A percentile compares a stretch with the other conserved stretches of the same genome.
These are phyloP conservation scores for Fregata magnificens DNA, from an alignment of 2,113 vertebrate genomes.

Conservation along the genomic window DNA sequence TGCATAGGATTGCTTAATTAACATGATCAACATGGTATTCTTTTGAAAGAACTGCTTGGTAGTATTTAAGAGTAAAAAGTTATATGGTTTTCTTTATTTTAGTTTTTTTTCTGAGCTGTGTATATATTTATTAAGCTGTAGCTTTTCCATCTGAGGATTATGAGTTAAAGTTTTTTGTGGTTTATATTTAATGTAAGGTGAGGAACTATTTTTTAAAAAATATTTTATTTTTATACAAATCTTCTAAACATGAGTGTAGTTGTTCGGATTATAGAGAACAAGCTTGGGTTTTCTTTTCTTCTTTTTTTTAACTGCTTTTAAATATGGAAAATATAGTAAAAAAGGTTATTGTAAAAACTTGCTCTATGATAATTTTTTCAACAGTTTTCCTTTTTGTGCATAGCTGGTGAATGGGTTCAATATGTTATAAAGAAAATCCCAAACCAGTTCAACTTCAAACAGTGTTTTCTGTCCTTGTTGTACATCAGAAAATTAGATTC, in stretches of 20 bases:
- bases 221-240: fast-evolving
- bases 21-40: fast-evolving
- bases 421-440: fast-evolving
- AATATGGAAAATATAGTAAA: fast-evolving
- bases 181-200: fast-evolving
- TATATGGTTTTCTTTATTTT: fast-evolving
- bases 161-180: fast-evolving
- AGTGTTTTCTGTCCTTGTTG: fast-evolving
- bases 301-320: fast-evolving
- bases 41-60: fast-evolving
- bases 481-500: fast-evolving
- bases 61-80: fast-evolving
- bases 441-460: fast-evolving
- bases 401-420: fast-evolving
- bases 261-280: fast-evolving
- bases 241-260: fast-evolving
- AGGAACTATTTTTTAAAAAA: fast-evolving
- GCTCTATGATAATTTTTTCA: fast-evolving
- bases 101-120: fast-evolving
- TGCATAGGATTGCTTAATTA: fast-evolving
- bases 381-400: fast-evolving
- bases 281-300: fast-evolving
- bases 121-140: fast-evolving
- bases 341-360: fast-evolving
- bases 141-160: fast-evolving